Percentiles rank a stretch among this genome's conserved stretches.
phyloP scores from a whole-genome alignment of 2,888 invertebrate species.

The Eurytoma adleriae region DNA sequence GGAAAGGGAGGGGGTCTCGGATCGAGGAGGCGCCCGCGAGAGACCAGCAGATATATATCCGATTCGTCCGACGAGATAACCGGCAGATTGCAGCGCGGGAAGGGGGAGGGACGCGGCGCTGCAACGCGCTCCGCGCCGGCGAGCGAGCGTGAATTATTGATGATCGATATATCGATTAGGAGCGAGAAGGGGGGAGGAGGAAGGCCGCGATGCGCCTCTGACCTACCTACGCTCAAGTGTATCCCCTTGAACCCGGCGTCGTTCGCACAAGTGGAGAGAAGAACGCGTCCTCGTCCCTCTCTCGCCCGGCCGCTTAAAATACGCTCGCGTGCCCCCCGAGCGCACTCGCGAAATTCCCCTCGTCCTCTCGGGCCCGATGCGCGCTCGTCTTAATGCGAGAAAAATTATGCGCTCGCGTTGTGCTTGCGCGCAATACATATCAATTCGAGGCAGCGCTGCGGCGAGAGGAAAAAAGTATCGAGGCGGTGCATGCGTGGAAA shows the following conservation, averaged over 20 bases:
- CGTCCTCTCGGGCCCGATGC: neutral
- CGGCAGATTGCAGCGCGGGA: constrained; percentile 50
- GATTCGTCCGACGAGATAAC: constrained; percentile 57
- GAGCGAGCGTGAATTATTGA: constrained; percentile 60
- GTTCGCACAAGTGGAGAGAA: neutral
- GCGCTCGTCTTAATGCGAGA: constrained; percentile 47
- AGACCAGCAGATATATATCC: constrained; percentile 31
- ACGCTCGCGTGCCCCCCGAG: constrained; percentile 1
- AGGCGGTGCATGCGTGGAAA: neutral
- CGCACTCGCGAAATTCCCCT: neutral
- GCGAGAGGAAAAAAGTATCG: neutral
- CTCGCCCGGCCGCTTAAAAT: constrained; percentile 37
- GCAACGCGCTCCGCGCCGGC: neutral
- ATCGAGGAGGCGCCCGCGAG: neutral
- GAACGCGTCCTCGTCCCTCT: neutral
- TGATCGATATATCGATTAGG: constrained; percentile 61
- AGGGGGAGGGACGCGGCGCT: neutral
- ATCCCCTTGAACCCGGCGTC: constrained; percentile 49
- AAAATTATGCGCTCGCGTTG: constrained; percentile 40
- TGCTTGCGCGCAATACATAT: constrained; percentile 30
- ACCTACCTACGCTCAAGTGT: constrained; percentile 58
- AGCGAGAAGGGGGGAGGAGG: neutral
- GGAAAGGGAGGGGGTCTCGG: constrained; percentile 7
- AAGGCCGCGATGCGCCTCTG: constrained; percentile 54
- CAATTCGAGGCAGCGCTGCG: constrained; percentile 29